Evolutionary conservation across 64 coral and sea anemone genomes (phyloP), one percentile per base, ranked within the genome.

Genomic region (Porites lutea): DNA sequence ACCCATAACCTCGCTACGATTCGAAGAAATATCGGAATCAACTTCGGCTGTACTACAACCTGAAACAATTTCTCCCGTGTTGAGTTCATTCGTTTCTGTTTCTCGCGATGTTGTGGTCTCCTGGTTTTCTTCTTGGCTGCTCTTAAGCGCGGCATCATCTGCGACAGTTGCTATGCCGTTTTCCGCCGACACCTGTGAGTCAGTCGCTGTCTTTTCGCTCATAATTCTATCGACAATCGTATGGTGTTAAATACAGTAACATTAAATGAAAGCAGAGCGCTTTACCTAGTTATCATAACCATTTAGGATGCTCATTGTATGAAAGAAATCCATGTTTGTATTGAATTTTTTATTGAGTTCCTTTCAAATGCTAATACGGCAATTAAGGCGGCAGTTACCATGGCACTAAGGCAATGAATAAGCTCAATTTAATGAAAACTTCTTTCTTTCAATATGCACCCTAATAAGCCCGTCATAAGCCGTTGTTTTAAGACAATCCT

Each of bases 361-460:
- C 48, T 67, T 84, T 84, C 78, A 68, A 21, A 84, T 84, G 81
- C 48, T 50, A 84, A 84, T 84, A 8, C 9, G 5, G 2, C 55
- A 76, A 76, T 67, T 13, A 52, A 68, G 8, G 73, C 48, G 45
- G 48, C 45, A 8, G 81, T 65, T 84, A 12, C 63, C 63, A 5
- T 68, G 81, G 52, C 81, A 69, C 67, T 63, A 4, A 11, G 16
- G 18, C 13, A 57, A 37, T 12, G 11, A 23, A 13, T 22, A 12
- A 23, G 18, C 50, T 57, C 16, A 20, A 9, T 53, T 77, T 54
- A 54, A 55, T 12, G 16, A 50, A 13, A 6, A 75, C 18, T 48
- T 3, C 6, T 13, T 16, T 27, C 12, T 78, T 78, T 55, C 1
- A 65, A 12, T 49, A 68, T 4, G 11, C 8, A 5, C 45, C 19